Percentiles rank a stretch among this genome's conserved stretches.
These are phyloP conservation scores for Agonopterix heracliana DNA, from an alignment of 2,888 invertebrate genomes.

Conservation along the genomic window DNA sequence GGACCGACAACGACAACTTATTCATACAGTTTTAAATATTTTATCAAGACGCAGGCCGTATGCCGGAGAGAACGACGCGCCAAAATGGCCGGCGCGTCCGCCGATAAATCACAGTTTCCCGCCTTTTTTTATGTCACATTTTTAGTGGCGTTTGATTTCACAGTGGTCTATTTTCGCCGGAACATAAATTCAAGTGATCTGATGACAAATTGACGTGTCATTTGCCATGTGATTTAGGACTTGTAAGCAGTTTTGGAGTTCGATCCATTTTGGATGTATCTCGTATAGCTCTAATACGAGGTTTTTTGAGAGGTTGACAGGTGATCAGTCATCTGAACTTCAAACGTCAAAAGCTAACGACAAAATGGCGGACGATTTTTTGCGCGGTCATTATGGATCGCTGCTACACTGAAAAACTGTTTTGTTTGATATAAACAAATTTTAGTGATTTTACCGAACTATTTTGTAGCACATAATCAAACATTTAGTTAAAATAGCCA, in stretches of 20 bases:
- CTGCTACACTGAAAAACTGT: too few species aligned
- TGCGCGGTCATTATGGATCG: too few species aligned
- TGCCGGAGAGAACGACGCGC: slow-evolving; percentile 6
- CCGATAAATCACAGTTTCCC: slow-evolving; percentile 41
- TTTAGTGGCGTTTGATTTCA: slow-evolving; percentile 37
- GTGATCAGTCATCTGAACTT: not conserved
- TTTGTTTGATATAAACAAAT: too few species aligned
- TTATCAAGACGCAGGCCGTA: slow-evolving; percentile 24
- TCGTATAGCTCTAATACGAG: not conserved
- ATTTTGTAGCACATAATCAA: too few species aligned
- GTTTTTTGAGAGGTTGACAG: not conserved
- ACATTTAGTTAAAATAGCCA: too few species aligned
- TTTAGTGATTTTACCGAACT: too few species aligned
- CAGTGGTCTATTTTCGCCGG: slow-evolving; percentile 38
- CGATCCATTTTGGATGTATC: not conserved
- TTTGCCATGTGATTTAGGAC: slow-evolving; percentile 2
- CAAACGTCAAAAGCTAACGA: not conserved
- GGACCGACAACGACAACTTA: slow-evolving; percentile 7
- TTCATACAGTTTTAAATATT: slow-evolving; percentile 36
- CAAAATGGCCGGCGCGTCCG: slow-evolving; percentile 32
- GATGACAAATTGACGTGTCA: slow-evolving; percentile 10
- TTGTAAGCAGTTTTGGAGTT: slow-evolving; percentile 1
- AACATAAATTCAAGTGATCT: slow-evolving; percentile 7
- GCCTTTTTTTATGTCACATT: slow-evolving; percentile 36
- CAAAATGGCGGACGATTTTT: not conserved